phyloP scores from a whole-genome alignment of 2,797 vertebrate species.

The Cuculus canorus region DNA sequence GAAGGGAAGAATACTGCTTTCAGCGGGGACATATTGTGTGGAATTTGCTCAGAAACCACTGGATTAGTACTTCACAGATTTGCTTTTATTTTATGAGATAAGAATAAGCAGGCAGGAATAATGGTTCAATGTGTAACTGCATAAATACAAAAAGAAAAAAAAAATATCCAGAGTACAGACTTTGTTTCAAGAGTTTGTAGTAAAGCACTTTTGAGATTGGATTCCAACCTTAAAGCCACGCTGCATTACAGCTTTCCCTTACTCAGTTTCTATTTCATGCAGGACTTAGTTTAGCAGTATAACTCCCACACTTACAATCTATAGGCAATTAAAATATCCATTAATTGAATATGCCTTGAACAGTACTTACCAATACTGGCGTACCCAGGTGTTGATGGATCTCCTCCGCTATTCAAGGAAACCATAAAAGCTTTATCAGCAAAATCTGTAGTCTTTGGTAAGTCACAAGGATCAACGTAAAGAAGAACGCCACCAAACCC shows the following conservation, averaged over 20 bases:
- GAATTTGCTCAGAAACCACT: neutral
- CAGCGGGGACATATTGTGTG: neutral
- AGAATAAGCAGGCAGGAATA: neutral
- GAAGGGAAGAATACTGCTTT: neutral
- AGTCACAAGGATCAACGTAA: constrained; percentile 90
- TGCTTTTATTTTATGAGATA: neutral
- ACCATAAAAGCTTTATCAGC: constrained; percentile 85
- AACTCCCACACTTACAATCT: neutral
- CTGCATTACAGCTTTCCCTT: neutral
- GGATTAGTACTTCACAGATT: neutral
- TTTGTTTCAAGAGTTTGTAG: neutral
- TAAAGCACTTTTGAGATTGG: neutral
- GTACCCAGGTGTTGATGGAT: constrained; percentile 83
- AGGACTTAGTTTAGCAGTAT: neutral
- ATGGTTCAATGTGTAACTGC: neutral
- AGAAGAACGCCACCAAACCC: constrained; percentile 89
- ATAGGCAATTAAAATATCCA: neutral
- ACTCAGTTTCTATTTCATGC: neutral
- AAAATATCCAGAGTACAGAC: neutral
- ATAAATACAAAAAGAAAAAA: neutral
- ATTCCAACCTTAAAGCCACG: neutral
- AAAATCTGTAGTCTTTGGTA: constrained; percentile 71
- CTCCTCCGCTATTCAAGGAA: constrained; percentile 88
- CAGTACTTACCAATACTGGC: constrained; percentile 83
- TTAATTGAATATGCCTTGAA: neutral